Conservation (phyloP, 2,797 vertebrate genomes). For the Coluber constrictor region DNA sequence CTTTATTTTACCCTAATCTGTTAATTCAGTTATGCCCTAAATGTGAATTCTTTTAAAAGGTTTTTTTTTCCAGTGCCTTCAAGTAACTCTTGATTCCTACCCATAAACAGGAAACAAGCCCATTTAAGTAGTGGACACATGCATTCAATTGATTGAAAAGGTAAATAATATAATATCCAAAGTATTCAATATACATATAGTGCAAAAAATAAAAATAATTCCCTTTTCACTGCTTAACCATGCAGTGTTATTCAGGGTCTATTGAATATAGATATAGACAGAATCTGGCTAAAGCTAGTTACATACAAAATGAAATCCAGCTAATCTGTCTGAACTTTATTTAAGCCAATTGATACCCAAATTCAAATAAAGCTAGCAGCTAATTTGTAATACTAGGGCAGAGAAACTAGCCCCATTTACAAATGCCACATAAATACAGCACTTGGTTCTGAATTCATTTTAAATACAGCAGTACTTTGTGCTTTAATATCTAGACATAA, state of each 20-base stretch:
- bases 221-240: constrained; percentile 37
- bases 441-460: neutral
- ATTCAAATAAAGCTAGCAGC: constrained; percentile 49
- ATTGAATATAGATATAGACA: neutral
- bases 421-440: neutral
- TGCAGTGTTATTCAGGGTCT: constrained; percentile 26
- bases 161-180: constrained; percentile 10
- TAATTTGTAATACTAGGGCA: constrained; percentile 32
- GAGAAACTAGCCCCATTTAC: neutral
- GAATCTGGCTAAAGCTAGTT: constrained; percentile 19
- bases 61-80: neutral
- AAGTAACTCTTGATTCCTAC: neutral
- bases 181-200: constrained; percentile 44
- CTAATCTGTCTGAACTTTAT: constrained; percentile 46
- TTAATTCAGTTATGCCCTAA: neutral
- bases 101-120: neutral
- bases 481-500: neutral
- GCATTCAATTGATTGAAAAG: neutral
- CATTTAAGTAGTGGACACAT: constrained; percentile 20
- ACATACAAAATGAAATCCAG: constrained; percentile 33
- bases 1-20: neutral
- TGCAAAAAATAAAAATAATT: constrained; percentile 48
- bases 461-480: neutral
- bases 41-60: neutral
- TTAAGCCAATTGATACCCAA: constrained; percentile 45